Evolutionary conservation across 2,888 invertebrate species (phyloP), one percentile per base, ranked within the genome.

Genomic region (Drosophila eohydei): DNA sequence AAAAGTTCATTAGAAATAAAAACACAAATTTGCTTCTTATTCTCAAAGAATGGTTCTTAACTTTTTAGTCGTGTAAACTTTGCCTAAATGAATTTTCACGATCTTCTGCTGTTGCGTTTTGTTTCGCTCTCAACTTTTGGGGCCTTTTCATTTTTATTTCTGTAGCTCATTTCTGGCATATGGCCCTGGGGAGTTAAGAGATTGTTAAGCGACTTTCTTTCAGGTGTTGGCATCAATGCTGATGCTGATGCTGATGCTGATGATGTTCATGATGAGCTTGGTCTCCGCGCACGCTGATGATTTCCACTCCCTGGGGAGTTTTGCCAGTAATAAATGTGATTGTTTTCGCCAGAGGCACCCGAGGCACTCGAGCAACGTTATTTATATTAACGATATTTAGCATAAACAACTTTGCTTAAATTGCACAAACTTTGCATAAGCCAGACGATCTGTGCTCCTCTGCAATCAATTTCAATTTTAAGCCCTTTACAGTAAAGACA

Each of bases 401-500:
- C 76, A 72, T 76, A 71, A 73, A 78, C 58, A 67, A 67, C 57
- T 81, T 72, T 79, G 51, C 80, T 74, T 71, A 81, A 83, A 83
- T 86, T 81, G 79, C 79, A 61, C 58, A 73, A 81, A 79, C 79
- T 88, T 79, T 83, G 69, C 78, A 83, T 83, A 85, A 85, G 70
- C 77, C 79, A 11, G 48, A 54, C 69, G 67, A 58, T 64, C 64
- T 66, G 65, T 65, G 74, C 71, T 40, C 54, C 50, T 64, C 69
- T 70, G 84, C 87, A 86, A 86, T 86, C 89, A 86, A 88, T 86
- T 88, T 86, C 79, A 74, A 81, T 88, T 85, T 78, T 79, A 90
- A 91, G 78, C 90, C 89, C 84, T 89, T 90, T 82, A 78, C 81
- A 51, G 71, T 77, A 89, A 84, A 83, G 91, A 88, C 91, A 91